These are phyloP conservation scores for Psilanteris sp. DNA, from an alignment of 1,140 invertebrate species.

Conservation along the genomic window DNA sequence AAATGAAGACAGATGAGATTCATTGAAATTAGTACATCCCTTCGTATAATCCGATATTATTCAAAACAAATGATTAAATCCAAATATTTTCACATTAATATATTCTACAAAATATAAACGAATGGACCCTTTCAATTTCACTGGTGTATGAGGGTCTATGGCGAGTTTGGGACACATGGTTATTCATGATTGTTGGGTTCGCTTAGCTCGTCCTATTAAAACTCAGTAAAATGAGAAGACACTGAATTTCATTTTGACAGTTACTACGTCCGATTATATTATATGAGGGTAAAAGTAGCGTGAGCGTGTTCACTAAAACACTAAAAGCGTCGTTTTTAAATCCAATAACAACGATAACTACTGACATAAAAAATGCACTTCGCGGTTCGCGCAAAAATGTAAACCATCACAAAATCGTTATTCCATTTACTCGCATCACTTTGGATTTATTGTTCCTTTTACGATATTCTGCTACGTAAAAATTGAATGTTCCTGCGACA, in stretches of 20 bases:
- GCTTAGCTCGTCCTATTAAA: slow-evolving; percentile 54
- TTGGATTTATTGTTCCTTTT: slow-evolving; percentile 37
- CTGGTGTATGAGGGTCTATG: slow-evolving; percentile 47
- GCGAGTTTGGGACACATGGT: slow-evolving; percentile 63
- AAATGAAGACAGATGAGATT: slow-evolving; percentile 16
- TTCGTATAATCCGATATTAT: slow-evolving; percentile 20
- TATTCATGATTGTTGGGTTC: slow-evolving; percentile 61
- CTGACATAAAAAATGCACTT: slow-evolving; percentile 35
- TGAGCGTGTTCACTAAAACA: neutral
- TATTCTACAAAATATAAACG: slow-evolving; percentile 55
- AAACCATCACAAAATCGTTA: slow-evolving; percentile 32
- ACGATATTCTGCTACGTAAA: slow-evolving; percentile 8
- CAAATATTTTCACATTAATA: slow-evolving; percentile 49
- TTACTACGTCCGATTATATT: slow-evolving; percentile 39
- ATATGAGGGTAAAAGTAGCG: slow-evolving; percentile 8
- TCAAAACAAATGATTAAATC: slow-evolving; percentile 50
- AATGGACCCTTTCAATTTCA: slow-evolving; percentile 62
- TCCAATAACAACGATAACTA: slow-evolving; percentile 31
- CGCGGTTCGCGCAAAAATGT: slow-evolving; percentile 13
- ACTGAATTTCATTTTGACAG: slow-evolving; percentile 57
- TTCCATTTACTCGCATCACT: slow-evolving; percentile 32
- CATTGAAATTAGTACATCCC: slow-evolving; percentile 9
- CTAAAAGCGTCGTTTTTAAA: slow-evolving; percentile 35
- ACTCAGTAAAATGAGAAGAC: slow-evolving; percentile 58
- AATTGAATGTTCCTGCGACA: slow-evolving; percentile 21